Conservation (phyloP, 2,113 vertebrate species). For the Guaruba guarouba region DNA sequence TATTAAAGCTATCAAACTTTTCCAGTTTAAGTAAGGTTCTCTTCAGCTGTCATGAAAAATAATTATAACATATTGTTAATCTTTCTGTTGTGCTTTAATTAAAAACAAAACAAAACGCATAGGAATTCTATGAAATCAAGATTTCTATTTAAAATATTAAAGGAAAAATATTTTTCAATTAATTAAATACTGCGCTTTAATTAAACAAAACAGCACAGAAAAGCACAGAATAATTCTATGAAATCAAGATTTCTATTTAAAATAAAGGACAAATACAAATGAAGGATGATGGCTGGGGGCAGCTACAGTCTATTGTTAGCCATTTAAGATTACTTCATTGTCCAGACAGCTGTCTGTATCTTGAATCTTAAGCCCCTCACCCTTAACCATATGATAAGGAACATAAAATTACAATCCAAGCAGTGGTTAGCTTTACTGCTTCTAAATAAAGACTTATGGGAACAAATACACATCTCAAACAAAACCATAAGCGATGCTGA, state of each 20-base stretch:
- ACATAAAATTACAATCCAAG: not conserved
- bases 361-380: not conserved
- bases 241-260: not conserved
- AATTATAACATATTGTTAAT: not conserved
- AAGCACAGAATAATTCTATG: not conserved
- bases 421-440: not conserved
- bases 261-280: not conserved
- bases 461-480: not conserved
- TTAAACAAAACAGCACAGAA: not conserved
- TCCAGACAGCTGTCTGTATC: not conserved
- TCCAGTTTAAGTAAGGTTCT: not conserved
- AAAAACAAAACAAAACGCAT: not conserved
- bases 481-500: not conserved
- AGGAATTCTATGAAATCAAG: not conserved
- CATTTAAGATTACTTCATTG: not conserved
- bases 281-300: not conserved
- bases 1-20: not conserved
- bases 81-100: not conserved
- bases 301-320: not conserved
- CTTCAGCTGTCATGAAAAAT: not conserved
- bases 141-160: not conserved
- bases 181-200: not conserved
- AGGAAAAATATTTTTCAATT: not conserved
- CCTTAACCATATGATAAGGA: not conserved
- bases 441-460: not conserved